Conservation (phyloP, 2,113 vertebrate genomes). For the Rhinoptilus africanus region DNA sequence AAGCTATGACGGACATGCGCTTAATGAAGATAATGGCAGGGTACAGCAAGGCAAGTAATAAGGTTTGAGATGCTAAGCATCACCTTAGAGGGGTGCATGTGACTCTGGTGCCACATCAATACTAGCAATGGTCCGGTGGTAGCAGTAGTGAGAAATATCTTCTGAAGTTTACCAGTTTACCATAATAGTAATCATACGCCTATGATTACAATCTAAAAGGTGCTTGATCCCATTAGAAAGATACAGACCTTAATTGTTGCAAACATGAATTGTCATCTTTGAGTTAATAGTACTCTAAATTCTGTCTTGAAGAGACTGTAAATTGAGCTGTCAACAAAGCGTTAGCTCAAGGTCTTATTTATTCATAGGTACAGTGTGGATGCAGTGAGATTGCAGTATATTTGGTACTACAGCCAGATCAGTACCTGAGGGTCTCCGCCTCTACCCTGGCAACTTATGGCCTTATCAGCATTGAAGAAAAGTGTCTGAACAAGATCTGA, state of each 20-base stretch:
- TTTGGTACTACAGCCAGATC: neutral
- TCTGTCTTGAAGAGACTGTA: neutral
- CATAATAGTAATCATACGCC: neutral
- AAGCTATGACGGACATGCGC: neutral
- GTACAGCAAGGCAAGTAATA: neutral
- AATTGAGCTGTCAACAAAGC: neutral
- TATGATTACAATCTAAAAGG: neutral
- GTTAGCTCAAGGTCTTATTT: neutral
- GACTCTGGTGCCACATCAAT: neutral
- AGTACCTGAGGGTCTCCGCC: neutral
- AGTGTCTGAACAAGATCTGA: neutral
- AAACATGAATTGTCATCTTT: neutral
- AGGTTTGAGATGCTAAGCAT: neutral
- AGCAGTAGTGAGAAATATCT: neutral
- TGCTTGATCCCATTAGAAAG: neutral
- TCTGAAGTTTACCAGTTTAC: neutral
- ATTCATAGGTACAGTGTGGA: neutral
- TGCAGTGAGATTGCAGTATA: neutral
- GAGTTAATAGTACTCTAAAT: neutral
- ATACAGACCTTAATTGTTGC: neutral
- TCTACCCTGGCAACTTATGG: neutral
- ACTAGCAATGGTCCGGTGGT: neutral
- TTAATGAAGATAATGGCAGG: neutral
- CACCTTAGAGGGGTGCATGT: neutral
- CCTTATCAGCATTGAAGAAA: neutral